These are phyloP conservation scores for Parthenolecanium corni DNA, from an alignment of 2,888 invertebrate genomes.

Conservation along the genomic window DNA sequence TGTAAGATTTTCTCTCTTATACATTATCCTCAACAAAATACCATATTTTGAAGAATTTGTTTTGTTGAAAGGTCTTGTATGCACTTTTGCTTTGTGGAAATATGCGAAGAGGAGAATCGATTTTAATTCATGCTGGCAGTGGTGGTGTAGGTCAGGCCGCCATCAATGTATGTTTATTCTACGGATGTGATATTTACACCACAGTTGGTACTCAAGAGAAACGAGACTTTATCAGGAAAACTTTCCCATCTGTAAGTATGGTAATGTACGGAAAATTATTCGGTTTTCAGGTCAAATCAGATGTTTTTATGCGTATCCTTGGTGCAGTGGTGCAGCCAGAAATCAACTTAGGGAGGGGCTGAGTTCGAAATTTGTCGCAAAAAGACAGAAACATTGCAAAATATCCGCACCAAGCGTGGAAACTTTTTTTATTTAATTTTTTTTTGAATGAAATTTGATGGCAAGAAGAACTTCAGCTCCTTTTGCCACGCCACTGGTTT, in stretches of 20 bases:
- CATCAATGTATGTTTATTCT: slow-evolving; percentile 55
- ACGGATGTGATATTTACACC: slow-evolving; percentile 54
- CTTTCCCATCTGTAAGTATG: slow-evolving; percentile 43
- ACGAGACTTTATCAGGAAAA: slow-evolving; percentile 48
- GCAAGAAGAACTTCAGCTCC: too few relatives aligned
- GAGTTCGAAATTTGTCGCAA: too few relatives aligned
- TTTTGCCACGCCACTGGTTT: background rate
- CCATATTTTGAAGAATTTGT: background rate
- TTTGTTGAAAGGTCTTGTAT: slow-evolving; percentile 42
- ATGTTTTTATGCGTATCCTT: too few relatives aligned
- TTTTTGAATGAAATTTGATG: too few relatives aligned
- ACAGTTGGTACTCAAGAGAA: slow-evolving; percentile 58
- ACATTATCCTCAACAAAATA: background rate
- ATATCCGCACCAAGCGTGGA: too few relatives aligned
- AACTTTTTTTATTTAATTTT: too few relatives aligned
- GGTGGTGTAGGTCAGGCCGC: slow-evolving; percentile 70
- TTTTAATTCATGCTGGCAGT: slow-evolving; percentile 49
- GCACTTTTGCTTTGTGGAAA: slow-evolving; percentile 48
- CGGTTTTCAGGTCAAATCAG: background rate
- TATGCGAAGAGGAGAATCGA: slow-evolving; percentile 41
- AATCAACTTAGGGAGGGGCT: too few relatives aligned
- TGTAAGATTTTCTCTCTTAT: slow-evolving; percentile 35
- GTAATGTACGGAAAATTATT: background rate
- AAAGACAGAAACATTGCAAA: too few relatives aligned
- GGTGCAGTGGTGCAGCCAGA: too few relatives aligned